Evolutionary conservation across 1,140 invertebrate genomes (phyloP).

Genomic region (Brachystomella parvula): DNA sequence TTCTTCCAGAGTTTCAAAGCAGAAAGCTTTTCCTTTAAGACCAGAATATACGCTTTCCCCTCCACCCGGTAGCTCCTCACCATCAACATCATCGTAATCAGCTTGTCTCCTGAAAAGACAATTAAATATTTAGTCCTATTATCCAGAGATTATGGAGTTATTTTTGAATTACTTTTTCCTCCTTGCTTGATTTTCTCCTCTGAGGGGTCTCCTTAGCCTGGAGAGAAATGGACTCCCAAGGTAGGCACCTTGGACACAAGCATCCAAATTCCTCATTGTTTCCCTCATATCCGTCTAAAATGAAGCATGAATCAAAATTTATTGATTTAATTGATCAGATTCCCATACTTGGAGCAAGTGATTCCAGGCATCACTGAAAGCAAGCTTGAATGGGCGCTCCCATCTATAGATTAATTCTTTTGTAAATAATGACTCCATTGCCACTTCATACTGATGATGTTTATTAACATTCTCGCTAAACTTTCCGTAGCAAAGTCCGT

Average conservation of each 20-base stretch:
- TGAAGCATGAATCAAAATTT: too few species aligned
- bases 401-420: slow-evolving; percentile 28
- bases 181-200: not conserved
- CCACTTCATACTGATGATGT: slow-evolving; percentile 29
- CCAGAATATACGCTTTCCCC: not conserved
- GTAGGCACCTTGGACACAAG: slow-evolving; percentile 28
- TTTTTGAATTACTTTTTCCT: slow-evolving; percentile 8
- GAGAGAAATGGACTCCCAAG: slow-evolving; percentile 24
- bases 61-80: not conserved
- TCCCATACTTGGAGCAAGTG: too few species aligned
- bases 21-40: not conserved
- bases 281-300: slow-evolving; percentile 1
- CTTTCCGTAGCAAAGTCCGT: slow-evolving; percentile 28
- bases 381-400: slow-evolving; percentile 8
- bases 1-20: not conserved
- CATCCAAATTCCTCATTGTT: slow-evolving; percentile 26
- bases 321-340: too few species aligned
- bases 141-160: not conserved
- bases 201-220: slow-evolving; percentile 17
- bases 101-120: too few species aligned
- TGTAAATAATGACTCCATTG: slow-evolving; percentile 25
- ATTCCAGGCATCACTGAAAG: slow-evolving; percentile 13
- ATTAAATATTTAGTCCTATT: not conserved
- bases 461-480: slow-evolving; percentile 21
- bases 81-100: not conserved